These are phyloP conservation scores for Gopherus evgoodei DNA, from an alignment of 2,113 vertebrate species.

Conservation along the genomic window DNA sequence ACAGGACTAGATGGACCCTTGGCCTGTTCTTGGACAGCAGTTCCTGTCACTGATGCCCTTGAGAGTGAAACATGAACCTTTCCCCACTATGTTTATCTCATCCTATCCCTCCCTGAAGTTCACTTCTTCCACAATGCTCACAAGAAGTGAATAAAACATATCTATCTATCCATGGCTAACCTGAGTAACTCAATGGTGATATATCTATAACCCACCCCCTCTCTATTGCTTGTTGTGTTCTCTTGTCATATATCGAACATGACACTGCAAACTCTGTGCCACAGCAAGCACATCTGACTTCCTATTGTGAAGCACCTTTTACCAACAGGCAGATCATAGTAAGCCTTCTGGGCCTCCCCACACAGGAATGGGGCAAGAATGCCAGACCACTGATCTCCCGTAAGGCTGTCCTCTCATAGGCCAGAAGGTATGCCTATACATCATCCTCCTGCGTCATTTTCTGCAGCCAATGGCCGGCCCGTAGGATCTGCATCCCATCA, in stretches of 20 bases:
- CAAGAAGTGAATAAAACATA: neutral
- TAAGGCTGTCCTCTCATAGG: too few relatives aligned
- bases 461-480: too few relatives aligned
- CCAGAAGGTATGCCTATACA: too few relatives aligned
- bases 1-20: neutral
- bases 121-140: neutral
- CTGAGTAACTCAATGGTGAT: neutral
- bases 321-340: neutral
- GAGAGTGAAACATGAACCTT: neutral
- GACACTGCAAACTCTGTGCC: constrained; percentile 20
- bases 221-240: constrained; percentile 37
- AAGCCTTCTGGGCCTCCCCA: too few relatives aligned
- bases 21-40: neutral
- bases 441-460: too few relatives aligned
- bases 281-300: neutral
- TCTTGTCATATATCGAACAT: constrained; percentile 9
- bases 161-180: neutral
- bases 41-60: neutral
- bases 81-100: neutral
- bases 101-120: neutral
- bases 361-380: too few relatives aligned
- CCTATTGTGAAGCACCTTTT: neutral
- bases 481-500: too few relatives aligned
- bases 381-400: too few relatives aligned
- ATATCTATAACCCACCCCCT: neutral